Conservation (phyloP, 2,888 invertebrate species). For the Melinopterus prodromus region DNA sequence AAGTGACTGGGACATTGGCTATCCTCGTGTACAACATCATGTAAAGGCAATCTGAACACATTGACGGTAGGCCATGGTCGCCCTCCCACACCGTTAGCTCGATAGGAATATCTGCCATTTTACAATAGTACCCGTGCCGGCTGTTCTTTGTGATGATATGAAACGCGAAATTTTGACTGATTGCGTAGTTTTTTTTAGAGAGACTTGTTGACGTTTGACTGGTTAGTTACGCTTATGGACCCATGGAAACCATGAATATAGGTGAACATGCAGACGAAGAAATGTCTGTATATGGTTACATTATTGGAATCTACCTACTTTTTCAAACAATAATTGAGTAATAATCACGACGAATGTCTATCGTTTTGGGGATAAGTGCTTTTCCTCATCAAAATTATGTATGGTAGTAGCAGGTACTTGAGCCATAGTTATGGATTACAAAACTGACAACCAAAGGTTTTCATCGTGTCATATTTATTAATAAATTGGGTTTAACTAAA, state of each 20-base stretch:
- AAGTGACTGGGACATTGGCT: constrained; percentile 52
- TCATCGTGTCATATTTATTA: too few species aligned
- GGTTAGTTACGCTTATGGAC: not conserved
- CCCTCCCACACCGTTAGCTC: constrained; percentile 81
- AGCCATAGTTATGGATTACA: too few species aligned
- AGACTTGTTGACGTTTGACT: constrained; percentile 19
- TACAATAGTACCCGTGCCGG: constrained; percentile 8
- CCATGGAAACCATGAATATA: not conserved
- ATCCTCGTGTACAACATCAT: constrained; percentile 71
- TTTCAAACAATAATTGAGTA: too few species aligned
- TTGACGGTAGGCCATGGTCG: constrained; percentile 87
- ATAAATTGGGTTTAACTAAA: too few species aligned
- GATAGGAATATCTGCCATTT: constrained; percentile 36
- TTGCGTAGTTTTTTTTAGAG: constrained; percentile 5
- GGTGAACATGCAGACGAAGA: not conserved
- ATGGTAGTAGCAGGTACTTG: too few species aligned
- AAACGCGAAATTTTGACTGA: constrained; percentile 26
- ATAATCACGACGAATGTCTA: too few species aligned
- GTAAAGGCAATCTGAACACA: constrained; percentile 84
- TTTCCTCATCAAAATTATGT: too few species aligned
- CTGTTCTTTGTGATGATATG: constrained; percentile 20
- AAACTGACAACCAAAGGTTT: too few species aligned
- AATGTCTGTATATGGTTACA: too few species aligned
- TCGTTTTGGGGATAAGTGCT: too few species aligned
- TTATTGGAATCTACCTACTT: too few species aligned